Percentiles rank a stretch among this genome's conserved stretches.
Conservation (phyloP, 2,888 invertebrate species). For the Dryococelus australis region DNA sequence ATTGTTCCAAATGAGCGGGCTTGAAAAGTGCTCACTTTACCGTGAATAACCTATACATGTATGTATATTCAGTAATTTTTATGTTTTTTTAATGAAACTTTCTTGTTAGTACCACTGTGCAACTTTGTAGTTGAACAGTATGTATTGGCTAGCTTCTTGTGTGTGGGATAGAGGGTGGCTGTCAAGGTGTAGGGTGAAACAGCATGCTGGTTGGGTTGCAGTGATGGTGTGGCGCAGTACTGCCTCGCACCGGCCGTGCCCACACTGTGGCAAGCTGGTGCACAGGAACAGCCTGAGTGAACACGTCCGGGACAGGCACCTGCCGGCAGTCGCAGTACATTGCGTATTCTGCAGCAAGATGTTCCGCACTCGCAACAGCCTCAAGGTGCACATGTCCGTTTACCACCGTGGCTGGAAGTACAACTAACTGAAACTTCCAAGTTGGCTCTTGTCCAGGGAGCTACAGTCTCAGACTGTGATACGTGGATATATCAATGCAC, state of each 20-base stretch:
- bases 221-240: not conserved
- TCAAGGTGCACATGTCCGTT: not conserved
- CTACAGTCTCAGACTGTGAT: not conserved
- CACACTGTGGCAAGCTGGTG: constrained; percentile 7
- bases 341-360: not conserved
- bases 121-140: no score
- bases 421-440: not conserved
- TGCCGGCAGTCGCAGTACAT: not conserved
- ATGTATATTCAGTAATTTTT: no score
- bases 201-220: not conserved
- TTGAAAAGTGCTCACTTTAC: no score
- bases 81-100: no score
- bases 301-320: not conserved
- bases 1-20: no score
- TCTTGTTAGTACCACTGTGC: no score
- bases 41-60: no score
- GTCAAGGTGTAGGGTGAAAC: not conserved
- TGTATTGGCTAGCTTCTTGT: no score
- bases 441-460: no score
- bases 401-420: constrained; percentile 19
- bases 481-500: not conserved
- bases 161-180: not conserved
- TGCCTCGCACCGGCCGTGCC: not conserved
- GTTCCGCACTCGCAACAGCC: constrained; percentile 21
- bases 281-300: constrained; percentile 17